A percentile compares a stretch with the other conserved stretches of the same genome.
Conservation (phyloP, 2,888 invertebrate species). For the Escarpia spicata region DNA sequence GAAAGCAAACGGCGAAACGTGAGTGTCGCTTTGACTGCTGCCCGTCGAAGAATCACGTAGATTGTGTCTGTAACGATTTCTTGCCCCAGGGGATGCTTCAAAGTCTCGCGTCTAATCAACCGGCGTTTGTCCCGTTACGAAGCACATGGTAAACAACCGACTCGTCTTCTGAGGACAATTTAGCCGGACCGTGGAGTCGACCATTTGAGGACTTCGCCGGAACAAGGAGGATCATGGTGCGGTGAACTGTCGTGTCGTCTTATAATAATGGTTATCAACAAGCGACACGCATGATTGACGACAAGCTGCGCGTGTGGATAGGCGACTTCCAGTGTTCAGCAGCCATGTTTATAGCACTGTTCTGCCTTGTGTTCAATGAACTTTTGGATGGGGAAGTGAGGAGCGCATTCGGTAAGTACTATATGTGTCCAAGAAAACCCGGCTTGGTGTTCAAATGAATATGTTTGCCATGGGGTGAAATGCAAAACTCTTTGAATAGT, state of each 20-base stretch:
- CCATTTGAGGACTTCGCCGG: not conserved
- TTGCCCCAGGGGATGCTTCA: not conserved
- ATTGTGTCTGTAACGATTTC: slow-evolving; percentile 9
- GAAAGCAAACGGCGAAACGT: not conserved
- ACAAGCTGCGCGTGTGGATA: not conserved
- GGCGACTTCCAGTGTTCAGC: not conserved
- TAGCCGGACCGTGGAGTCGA: not conserved
- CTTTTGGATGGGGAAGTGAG: not conserved
- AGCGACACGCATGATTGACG: not conserved
- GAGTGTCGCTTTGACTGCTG: not conserved
- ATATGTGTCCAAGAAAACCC: not conserved
- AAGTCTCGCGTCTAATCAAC: not conserved
- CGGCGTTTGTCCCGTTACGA: slow-evolving; percentile 12
- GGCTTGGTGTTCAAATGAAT: not conserved
- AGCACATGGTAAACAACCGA: slow-evolving; percentile 8
- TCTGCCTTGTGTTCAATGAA: not conserved
- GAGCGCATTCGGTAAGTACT: not conserved
- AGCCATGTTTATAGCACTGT: not conserved
- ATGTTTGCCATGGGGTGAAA: not conserved
- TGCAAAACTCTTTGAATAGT: too few relatives aligned
- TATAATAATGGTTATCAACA: not conserved
- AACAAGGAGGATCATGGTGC: not conserved
- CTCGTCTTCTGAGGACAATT: not conserved
- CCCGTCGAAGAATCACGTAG: not conserved
- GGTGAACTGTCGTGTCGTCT: not conserved